These are phyloP conservation scores for Decapterus maruadsi DNA, from an alignment of 2,797 vertebrate genomes.

Conservation along the genomic window DNA sequence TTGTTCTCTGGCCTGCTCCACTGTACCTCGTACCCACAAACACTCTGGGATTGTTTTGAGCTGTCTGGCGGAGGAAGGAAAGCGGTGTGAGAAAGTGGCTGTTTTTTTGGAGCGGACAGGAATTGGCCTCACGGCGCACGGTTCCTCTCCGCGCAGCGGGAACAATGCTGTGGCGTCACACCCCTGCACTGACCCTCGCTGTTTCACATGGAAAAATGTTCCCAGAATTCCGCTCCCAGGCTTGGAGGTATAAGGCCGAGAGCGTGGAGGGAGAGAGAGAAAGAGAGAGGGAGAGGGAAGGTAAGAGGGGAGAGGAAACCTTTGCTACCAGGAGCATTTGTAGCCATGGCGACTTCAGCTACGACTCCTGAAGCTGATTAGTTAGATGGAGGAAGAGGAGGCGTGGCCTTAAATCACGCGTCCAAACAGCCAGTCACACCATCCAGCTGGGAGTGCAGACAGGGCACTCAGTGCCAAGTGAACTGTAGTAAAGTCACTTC, in stretches of 20 bases:
- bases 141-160: constrained; percentile 88
- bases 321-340: constrained; percentile 69
- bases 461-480: constrained; percentile 39
- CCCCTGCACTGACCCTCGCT: constrained; percentile 85
- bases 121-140: constrained; percentile 88
- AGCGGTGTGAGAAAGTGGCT: constrained; percentile 90
- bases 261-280: constrained; percentile 48
- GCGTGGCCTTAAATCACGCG: constrained; percentile 51
- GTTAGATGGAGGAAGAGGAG: constrained; percentile 45
- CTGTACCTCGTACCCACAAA: constrained; percentile 74
- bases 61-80: constrained; percentile 89
- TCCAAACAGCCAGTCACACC: constrained; percentile 43
- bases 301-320: constrained; percentile 74
- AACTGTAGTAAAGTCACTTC: constrained; percentile 48
- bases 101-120: constrained; percentile 89
- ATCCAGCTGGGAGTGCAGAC: constrained; percentile 30
- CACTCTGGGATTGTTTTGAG: constrained; percentile 88
- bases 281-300: constrained; percentile 55
- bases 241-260: constrained; percentile 80
- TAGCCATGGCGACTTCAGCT: constrained; percentile 75
- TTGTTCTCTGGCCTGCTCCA: constrained; percentile 53
- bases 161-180: constrained; percentile 90
- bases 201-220: constrained; percentile 90
- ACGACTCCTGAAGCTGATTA: constrained; percentile 68
- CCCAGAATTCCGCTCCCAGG: constrained; percentile 89